Conservation (phyloP, 2,113 vertebrate genomes). For the Phalacrocorax carbo region DNA sequence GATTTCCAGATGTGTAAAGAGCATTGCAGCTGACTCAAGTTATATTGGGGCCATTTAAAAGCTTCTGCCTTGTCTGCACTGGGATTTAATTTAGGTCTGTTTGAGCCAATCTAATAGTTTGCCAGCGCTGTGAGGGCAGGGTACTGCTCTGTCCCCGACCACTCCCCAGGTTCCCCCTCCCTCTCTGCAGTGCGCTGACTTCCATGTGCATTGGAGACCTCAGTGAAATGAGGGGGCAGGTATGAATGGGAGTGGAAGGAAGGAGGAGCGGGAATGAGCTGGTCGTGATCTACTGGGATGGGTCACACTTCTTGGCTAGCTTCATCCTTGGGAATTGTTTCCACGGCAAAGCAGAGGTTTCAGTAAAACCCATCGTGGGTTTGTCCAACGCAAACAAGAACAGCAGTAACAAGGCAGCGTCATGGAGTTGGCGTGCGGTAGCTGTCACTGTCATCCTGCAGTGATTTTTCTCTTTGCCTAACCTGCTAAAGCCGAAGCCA, state of each 20-base stretch:
- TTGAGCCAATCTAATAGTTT: not conserved
- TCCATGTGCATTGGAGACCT: accelerated
- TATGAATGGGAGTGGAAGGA: not conserved
- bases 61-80: not conserved
- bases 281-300: not conserved
- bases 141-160: too few relatives aligned
- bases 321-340: not conserved
- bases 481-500: not conserved
- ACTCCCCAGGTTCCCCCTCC: too few relatives aligned
- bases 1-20: not conserved
- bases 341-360: not conserved
- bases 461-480: not conserved
- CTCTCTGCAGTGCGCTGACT: not conserved
- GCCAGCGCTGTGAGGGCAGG: not conserved
- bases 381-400: not conserved
- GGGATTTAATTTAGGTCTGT: not conserved
- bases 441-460: not conserved
- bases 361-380: not conserved
- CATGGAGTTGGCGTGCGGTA: not conserved
- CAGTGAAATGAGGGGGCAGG: not conserved
- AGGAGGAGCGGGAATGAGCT: not conserved
- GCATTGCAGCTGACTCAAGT: not conserved
- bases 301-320: not conserved
- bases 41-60: not conserved
- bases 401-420: not conserved